Conservation (phyloP, 2,888 invertebrate species). For the Aporophyla nigra region DNA sequence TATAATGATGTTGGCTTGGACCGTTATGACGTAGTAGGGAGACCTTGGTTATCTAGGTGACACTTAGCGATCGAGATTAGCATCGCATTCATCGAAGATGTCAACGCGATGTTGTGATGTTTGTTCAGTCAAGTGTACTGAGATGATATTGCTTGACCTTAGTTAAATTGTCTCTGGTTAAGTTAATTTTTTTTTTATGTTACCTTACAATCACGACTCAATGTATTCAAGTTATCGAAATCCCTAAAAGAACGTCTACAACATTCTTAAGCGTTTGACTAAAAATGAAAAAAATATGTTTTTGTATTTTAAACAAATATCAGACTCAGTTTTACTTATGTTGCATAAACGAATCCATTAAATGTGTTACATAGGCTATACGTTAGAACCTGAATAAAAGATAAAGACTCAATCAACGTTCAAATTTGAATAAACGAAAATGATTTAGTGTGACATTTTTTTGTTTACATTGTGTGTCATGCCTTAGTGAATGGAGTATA, state of each 20-base stretch:
- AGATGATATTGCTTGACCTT: conserved; percentile 9
- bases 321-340: not conserved
- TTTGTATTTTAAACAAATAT: conserved; percentile 2
- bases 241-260: not conserved
- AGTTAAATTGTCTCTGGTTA: not conserved
- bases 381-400: conserved; percentile 16
- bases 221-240: not conserved
- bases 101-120: conserved; percentile 39
- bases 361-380: not conserved
- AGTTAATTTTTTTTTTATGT: not conserved
- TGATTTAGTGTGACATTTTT: conserved; percentile 30
- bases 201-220: not conserved
- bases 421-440: conserved; percentile 29
- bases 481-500: not conserved
- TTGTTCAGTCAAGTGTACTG: conserved; percentile 46
- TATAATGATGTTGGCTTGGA: conserved; percentile 60
- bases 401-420: conserved; percentile 37
- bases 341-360: conserved; percentile 3
- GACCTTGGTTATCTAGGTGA: conserved; percentile 83
- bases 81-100: conserved; percentile 52
- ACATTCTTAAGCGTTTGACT: not conserved
- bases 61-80: conserved; percentile 62
- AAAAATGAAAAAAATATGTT: not conserved
- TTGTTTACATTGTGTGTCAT: conserved; percentile 12
- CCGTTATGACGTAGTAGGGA: conserved; percentile 55